Percentiles rank a stretch among this genome's conserved stretches.
Evolutionary conservation across 2,797 vertebrate genomes (phyloP).

Genomic region (Mycteria americana): DNA sequence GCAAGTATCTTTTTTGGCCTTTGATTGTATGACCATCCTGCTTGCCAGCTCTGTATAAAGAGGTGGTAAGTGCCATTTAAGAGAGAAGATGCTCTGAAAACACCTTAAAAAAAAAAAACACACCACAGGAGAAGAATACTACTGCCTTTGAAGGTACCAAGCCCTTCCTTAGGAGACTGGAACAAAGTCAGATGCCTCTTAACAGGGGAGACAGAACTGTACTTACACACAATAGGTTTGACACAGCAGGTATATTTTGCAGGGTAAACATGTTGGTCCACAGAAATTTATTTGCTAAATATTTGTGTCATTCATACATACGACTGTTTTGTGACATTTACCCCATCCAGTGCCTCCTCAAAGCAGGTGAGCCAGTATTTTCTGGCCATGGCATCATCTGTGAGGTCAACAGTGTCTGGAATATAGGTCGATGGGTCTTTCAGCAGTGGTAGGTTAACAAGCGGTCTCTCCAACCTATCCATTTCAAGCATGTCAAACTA

Average conservation of each 20-base stretch:
- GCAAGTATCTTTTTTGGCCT: background rate
- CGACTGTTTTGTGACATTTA: slow-evolving; percentile 40
- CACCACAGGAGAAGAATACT: background rate
- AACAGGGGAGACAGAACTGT: background rate
- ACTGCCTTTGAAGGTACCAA: background rate
- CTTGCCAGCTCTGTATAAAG: background rate
- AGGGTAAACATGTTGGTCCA: background rate
- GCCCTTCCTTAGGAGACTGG: background rate
- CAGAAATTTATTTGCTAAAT: background rate
- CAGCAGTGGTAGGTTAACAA: slow-evolving; percentile 93
- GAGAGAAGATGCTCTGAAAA: background rate
- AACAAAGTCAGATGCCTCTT: background rate
- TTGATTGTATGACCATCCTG: background rate
- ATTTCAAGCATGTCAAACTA: slow-evolving; percentile 99
- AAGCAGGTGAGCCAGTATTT: slow-evolving; percentile 98
- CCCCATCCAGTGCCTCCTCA: slow-evolving; percentile 95
- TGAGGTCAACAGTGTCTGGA: slow-evolving; percentile 94
- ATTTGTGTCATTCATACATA: no score
- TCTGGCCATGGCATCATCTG: slow-evolving; percentile 88
- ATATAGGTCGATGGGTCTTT: slow-evolving; percentile 91
- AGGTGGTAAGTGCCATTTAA: background rate
- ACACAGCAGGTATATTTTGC: background rate
- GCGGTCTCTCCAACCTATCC: slow-evolving; percentile 92
- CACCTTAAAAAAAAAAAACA: background rate
- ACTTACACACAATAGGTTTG: background rate